These are phyloP conservation scores for Macquaria australasica DNA, from an alignment of 2,113 vertebrate species.

Conservation along the genomic window DNA sequence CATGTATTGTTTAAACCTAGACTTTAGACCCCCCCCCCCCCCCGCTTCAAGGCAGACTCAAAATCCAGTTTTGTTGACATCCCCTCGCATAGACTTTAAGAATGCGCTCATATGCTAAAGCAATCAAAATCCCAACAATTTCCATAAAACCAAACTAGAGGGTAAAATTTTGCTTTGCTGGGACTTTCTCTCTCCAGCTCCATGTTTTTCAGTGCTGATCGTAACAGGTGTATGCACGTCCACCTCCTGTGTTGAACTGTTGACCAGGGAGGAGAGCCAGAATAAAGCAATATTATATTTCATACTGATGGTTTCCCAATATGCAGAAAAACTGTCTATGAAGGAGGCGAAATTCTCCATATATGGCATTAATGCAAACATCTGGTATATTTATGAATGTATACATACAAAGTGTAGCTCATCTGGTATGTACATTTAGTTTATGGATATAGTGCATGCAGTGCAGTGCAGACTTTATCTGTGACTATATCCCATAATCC, in stretches of 20 bases:
- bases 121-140: constrained; percentile 42
- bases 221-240: constrained; percentile 60
- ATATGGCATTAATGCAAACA: constrained; percentile 65
- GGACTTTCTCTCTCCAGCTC: constrained; percentile 27
- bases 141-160: constrained; percentile 43
- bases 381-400: constrained; percentile 62
- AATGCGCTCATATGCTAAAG: constrained; percentile 51
- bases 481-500: constrained; percentile 35
- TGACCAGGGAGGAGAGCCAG: constrained; percentile 46
- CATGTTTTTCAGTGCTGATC: constrained; percentile 27
- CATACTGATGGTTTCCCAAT: constrained; percentile 64
- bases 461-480: constrained; percentile 39
- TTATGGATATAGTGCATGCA: constrained; percentile 24
- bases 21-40: too few relatives aligned
- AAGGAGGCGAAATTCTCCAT: constrained; percentile 38
- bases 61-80: constrained; percentile 43
- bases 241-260: constrained; percentile 49
- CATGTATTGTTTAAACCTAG: constrained; percentile 61
- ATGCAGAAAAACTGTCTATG: constrained; percentile 39
- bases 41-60: constrained; percentile 36
- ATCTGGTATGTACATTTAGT: constrained; percentile 64
- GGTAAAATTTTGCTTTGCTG: constrained; percentile 40
- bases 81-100: constrained; percentile 8
- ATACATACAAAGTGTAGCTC: constrained; percentile 52
- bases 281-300: constrained; percentile 68